Evolutionary conservation across 2,797 vertebrate species (phyloP).

Genomic region (Bufotes viridis): DNA sequence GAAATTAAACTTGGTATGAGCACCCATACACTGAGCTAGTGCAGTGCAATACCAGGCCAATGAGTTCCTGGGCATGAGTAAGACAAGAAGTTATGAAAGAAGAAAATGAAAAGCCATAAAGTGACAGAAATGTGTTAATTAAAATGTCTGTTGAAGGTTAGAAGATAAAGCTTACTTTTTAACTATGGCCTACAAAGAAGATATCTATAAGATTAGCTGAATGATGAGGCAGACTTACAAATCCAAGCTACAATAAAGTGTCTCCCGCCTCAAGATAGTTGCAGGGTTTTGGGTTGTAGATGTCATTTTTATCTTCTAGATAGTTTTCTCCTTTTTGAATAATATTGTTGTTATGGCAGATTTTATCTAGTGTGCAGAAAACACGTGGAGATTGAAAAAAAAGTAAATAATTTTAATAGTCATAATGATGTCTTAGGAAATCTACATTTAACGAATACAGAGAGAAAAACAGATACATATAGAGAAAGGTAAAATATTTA

Average conservation of each 20-base stretch:
- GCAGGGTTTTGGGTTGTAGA: not conserved
- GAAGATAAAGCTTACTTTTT: conserved; percentile 53
- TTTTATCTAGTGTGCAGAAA: not conserved
- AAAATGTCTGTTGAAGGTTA: conserved; percentile 70
- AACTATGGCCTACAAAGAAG: conserved; percentile 20
- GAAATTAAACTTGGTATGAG: conserved; percentile 95
- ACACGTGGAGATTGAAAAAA: not conserved
- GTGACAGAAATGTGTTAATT: conserved; percentile 80
- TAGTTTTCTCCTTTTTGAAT: not conserved
- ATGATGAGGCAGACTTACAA: not conserved
- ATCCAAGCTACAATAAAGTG: not conserved
- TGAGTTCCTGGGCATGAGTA: conserved; percentile 78
- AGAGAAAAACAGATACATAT: too few relatives aligned
- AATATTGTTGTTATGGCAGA: not conserved
- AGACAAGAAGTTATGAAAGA: conserved; percentile 78
- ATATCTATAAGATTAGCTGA: conserved; percentile 1
- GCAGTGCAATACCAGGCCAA: conserved; percentile 75
- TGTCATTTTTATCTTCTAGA: not conserved
- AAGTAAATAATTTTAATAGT: not conserved
- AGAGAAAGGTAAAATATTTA: too few relatives aligned
- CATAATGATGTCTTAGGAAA: not conserved
- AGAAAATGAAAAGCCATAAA: conserved; percentile 76
- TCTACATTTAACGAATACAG: not conserved
- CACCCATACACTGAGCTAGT: conserved; percentile 74
- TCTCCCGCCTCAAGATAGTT: not conserved